Base-by-base conservation (phyloP, 2,113 vertebrate genomes). In the Tenebrosternarchus preto region DNA sequence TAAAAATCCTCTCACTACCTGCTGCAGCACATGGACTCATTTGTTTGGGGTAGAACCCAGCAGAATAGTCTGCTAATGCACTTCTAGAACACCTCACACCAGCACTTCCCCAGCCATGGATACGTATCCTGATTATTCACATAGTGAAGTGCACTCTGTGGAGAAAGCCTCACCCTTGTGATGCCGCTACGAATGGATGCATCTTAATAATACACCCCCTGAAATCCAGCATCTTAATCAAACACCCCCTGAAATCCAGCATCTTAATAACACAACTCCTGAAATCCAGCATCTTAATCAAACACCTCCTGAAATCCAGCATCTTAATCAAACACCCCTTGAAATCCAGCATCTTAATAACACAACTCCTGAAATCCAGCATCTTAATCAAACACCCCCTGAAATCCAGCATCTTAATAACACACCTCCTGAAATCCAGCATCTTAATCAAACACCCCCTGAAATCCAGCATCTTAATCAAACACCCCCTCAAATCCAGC, bases 61-160 rank as follows among this genome's bases (percentile, higher is more conserved):
- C 87, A 84, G 85, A 87, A 86, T 85, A 87, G 79, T 82, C 83
- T 76, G 84, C 88, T 91, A 91, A 91, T 91, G 87, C 82, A 80
- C 87, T 87, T 91, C 85, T 87, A 87, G 89, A 86, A 88, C 81
- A 86, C 83, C 33, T 77, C 80, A 73, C 79, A 39, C 76, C 27
- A 43, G 61, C 33, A 39, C 77, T 84, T 73, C 78, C 78, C 82
- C 87, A 80, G 87, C 80, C 75, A 83, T 71, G 57, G 59, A 86
- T 83, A 89, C 85, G 86, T 85, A 86, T 89, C 86, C 85, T 90
- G 91, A 92, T 92, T 92, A 92, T 90, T 92, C 87, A 89, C 87
- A 83, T 82, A 85, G 77, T 87, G 87, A 90, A 91, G 79, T 86
- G 83, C 82, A 72, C 87, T 79, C 83, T 55, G 50, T 71, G 81